A percentile compares a stretch with the other conserved stretches of the same genome.
Conservation (phyloP, 2,888 invertebrate genomes). For the Hetaerina titia region DNA sequence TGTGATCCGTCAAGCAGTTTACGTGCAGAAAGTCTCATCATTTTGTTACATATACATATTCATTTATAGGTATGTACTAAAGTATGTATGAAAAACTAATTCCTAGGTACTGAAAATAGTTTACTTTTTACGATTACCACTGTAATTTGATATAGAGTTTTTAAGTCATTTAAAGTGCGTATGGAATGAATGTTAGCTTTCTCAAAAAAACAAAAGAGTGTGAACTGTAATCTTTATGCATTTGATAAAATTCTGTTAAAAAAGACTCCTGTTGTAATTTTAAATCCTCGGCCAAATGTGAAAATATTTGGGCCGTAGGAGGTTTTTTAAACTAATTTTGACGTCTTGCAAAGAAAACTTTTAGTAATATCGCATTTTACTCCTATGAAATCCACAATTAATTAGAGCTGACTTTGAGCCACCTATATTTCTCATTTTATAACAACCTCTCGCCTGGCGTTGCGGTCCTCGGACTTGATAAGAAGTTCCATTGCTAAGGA, state of each 20-base stretch:
- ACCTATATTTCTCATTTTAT: neutral
- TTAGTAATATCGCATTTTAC: neutral
- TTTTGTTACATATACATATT: too few species aligned
- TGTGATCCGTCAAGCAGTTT: too few species aligned
- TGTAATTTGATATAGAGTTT: too few species aligned
- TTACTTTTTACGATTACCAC: too few species aligned
- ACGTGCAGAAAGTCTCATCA: too few species aligned
- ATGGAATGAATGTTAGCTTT: too few species aligned
- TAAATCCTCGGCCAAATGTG: neutral
- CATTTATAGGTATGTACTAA: too few species aligned
- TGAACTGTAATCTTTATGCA: too few species aligned
- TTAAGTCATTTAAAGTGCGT: too few species aligned
- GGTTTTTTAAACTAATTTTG: neutral
- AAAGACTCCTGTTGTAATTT: neutral
- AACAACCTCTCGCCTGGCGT: slow-evolving; percentile 4
- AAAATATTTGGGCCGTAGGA: neutral
- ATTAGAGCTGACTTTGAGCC: neutral
- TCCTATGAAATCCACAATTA: neutral
- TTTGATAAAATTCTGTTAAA: neutral
- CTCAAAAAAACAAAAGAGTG: too few species aligned
- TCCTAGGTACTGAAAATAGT: too few species aligned
- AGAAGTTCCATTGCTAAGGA: neutral
- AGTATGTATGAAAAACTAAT: too few species aligned
- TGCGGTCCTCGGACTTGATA: neutral
- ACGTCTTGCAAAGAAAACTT: neutral